Evolutionary conservation across 2,888 invertebrate species (phyloP), one percentile per base, ranked within the genome.

Genomic region (Micoletzkya japonica): DNA sequence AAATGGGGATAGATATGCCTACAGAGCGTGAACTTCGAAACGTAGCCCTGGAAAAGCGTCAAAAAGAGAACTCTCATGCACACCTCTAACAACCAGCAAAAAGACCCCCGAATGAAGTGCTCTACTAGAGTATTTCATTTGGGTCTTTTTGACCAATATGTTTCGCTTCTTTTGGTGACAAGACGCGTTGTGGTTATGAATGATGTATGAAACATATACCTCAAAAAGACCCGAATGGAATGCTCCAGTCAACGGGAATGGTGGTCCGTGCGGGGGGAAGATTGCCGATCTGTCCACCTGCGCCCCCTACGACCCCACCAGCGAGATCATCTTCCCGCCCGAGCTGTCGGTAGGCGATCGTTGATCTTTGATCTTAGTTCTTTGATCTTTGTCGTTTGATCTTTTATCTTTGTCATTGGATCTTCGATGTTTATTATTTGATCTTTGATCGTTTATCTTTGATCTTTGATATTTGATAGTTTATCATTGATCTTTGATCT

Each of bases 251-350:
- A 66, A 39, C 37, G 73, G 70, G 24, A 49, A 61, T 26, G 44
- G 20, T 1, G 44, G 20, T 1, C 26, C 34, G 32, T 37, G 61
- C 49, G 50, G 34, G 14, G 34, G 28, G 54, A 74, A 77, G 59
- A 70, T 81, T 17, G 72, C 73, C 4, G 75, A 80, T 59, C 60
- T 81, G 17, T 75, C 77, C 14, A 71, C 70, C 17, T 77, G 77
- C 50, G 68, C 69, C n/a, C 73, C 76, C 0, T 91, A 91, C 77
- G 91, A 93, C 88, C 88, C 91, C 0, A 89, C 91, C 0, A 94
- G 95, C 86, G 95, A 95, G 87, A 91, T 92, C 1, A 94, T 95
- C 79, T 95, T 94, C 85, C 95, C 95, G 24, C 92, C 94, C 4
- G 94, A 94, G 85, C 87, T 95, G 39, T 74, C 78, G 68, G 79